Conservation (phyloP, 2,797 vertebrate species). For the Aulostomus chinensis region DNA sequence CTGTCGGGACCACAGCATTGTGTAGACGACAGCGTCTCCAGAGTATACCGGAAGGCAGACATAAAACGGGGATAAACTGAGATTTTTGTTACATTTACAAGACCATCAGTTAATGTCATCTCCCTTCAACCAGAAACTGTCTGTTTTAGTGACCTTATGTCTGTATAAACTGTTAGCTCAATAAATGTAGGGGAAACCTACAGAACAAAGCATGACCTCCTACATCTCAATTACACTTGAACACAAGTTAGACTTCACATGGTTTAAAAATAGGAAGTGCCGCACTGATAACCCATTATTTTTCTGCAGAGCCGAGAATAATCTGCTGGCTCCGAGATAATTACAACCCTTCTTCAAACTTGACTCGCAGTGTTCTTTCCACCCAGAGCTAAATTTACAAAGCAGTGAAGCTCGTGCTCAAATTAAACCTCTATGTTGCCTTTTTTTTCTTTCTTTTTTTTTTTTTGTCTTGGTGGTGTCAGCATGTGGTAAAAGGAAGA, state of each 20-base stretch:
- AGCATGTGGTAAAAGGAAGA: too few relatives aligned
- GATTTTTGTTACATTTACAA: constrained; percentile 47
- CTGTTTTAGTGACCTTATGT: neutral
- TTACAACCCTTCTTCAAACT: constrained; percentile 55
- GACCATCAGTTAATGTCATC: constrained; percentile 25
- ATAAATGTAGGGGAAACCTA: neutral
- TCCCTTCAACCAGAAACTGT: constrained; percentile 26
- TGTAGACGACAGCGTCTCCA: constrained; percentile 48
- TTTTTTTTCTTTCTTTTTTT: constrained; percentile 9
- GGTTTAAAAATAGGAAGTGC: constrained; percentile 39
- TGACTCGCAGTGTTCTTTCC: constrained; percentile 52
- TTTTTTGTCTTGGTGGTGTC: too few relatives aligned
- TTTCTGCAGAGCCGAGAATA: constrained; percentile 48
- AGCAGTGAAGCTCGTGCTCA: constrained; percentile 26
- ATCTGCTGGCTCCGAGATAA: constrained; percentile 56
- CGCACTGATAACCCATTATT: constrained; percentile 53
- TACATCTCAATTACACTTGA: constrained; percentile 2
- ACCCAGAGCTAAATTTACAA: constrained; percentile 47
- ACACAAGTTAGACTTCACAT: constrained; percentile 14
- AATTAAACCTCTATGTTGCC: constrained; percentile 7
- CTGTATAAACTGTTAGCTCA: constrained; percentile 1
- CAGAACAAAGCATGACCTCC: neutral
- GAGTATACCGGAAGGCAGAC: constrained; percentile 47
- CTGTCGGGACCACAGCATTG: constrained; percentile 58
- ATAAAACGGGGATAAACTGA: constrained; percentile 48